Evolutionary conservation across 2,888 invertebrate genomes (phyloP), one percentile per base, ranked within the genome.

Genomic region (Ennomos fuscantarius): DNA sequence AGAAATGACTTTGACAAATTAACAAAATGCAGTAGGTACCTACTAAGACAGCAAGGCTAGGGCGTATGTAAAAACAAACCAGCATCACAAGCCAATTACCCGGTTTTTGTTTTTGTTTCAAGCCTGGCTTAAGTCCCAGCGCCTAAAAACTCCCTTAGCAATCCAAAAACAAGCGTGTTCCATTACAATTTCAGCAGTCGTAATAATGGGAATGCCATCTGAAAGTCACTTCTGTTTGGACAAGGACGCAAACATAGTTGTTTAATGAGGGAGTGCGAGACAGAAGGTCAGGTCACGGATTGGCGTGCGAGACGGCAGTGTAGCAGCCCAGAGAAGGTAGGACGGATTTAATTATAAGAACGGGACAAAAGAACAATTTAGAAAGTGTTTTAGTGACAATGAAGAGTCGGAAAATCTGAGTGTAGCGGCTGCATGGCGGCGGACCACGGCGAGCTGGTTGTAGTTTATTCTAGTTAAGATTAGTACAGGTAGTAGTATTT

Each of bases 301-400:
- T 79, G 72, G 75, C 78, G 77, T 77, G 79, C 70, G 45, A 63
- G 65, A 37, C 51, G 69, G 73, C 70, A 72, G 68, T 72, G 65
- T 65, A 54, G 60, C 73, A 54, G 62, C 61, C 56, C 59, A 37
- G 50, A n/a, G 54, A 65, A 58, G 59, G 58, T 13, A 36, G 12
- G 35, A 45, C 39, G 40, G 71, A 69, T 74, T 79, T 78, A 79
- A 78, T 77, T 77, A 74, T 65, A 67, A 59, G 64, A 66, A 77
- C 66, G 67, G 62, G 70, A 69, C 65, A 63, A 60, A 70, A 69
- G 34, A 41, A 58, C 44, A 40, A 49, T 35, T 44, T 15, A 10
- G 50, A 35, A 34, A 35, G 39, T 50, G 46, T 53, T 53, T 47
- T 32, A 50, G 45, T 31, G 32, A 33, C 41, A 47, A 24, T 47